A percentile compares a stretch with the other conserved stretches of the same genome.
Conservation (phyloP, 2,797 vertebrate species). For the Picus viridis region DNA sequence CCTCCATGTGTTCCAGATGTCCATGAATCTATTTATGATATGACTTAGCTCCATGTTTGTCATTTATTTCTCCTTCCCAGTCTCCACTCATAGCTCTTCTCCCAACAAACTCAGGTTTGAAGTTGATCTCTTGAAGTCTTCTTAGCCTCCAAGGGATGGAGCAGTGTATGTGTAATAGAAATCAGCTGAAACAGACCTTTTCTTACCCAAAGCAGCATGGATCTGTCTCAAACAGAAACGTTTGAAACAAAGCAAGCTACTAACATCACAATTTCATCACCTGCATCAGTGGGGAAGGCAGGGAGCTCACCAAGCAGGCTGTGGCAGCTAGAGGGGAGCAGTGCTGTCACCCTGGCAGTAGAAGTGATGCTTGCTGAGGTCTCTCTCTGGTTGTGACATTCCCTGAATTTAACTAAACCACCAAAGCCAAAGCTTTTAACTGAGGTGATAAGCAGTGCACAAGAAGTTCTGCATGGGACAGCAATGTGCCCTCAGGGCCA, state of each 20-base stretch:
- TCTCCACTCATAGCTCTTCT: not conserved
- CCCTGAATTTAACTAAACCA: not conserved
- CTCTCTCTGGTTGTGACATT: not conserved
- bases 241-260: not conserved
- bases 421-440: not conserved
- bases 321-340: accelerated
- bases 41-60: too few relatives aligned
- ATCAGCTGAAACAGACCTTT: not conserved
- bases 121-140: not conserved
- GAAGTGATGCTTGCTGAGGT: accelerated
- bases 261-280: not conserved
- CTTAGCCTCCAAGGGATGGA: not conserved
- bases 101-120: not conserved
- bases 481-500: too few relatives aligned
- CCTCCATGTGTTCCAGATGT: not conserved
- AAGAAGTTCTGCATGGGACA: too few relatives aligned
- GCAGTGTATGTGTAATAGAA: not conserved
- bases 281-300: not conserved
- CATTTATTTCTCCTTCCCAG: not conserved
- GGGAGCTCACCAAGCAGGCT: not conserved
- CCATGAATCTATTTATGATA: too few relatives aligned
- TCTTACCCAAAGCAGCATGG: not conserved
- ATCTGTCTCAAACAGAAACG: not conserved
- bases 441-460: not conserved
- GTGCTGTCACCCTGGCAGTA: not conserved